phyloP scores from a whole-genome alignment of 2,888 invertebrate genomes.

The Blomia tropicalis region DNA sequence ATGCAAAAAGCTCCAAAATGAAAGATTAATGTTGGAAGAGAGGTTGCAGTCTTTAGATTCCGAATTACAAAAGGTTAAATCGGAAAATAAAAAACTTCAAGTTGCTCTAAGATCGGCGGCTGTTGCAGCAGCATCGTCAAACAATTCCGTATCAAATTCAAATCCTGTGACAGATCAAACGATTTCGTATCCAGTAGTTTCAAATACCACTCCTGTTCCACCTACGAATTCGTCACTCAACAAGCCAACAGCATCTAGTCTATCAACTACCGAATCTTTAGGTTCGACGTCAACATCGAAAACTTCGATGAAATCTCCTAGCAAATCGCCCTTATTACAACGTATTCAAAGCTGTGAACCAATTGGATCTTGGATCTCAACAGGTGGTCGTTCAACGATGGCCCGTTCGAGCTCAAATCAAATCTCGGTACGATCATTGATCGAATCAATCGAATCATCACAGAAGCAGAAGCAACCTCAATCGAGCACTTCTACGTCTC shows the following conservation, averaged over 20 bases:
- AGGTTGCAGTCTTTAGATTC: conserved; percentile 56
- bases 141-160: not conserved
- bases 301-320: not conserved
- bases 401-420: conserved; percentile 33
- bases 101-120: conserved; percentile 5
- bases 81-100: conserved; percentile 7
- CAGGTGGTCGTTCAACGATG: not conserved
- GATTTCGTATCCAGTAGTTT: not conserved
- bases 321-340: not conserved
- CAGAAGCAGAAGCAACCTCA: conserved; percentile 36
- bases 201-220: not conserved
- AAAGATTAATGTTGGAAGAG: conserved; percentile 63
- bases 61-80: conserved; percentile 54
- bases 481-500: not conserved
- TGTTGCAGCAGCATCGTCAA: not conserved
- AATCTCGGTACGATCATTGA: conserved; percentile 71
- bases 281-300: not conserved
- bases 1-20: conserved; percentile 57
- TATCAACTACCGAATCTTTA: not conserved
- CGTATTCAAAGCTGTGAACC: conserved; percentile 11
- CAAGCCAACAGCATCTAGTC: not conserved
- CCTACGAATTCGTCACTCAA: not conserved
- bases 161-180: not conserved
- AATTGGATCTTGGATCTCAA: not conserved
- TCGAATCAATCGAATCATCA: conserved; percentile 75